Base-by-base conservation (phyloP, 2,113 vertebrate species). In the Butastur rufipennis region DNA sequence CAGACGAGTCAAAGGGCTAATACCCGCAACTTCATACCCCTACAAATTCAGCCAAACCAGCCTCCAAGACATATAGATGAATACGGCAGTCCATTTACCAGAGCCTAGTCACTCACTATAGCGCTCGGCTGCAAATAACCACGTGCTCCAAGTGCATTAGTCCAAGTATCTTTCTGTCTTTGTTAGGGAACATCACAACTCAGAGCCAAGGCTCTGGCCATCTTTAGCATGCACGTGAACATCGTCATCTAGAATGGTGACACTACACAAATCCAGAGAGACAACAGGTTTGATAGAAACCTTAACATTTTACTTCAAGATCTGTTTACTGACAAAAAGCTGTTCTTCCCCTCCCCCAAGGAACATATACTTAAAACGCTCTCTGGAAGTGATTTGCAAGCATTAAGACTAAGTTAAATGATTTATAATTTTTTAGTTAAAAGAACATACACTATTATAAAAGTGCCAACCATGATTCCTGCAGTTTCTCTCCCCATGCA, bases 81-180 rank as follows among this genome's bases (percentile, higher is more conserved):
- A 3, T 1, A 5, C 1, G 2, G 43, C 4, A 12, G 62, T 2
- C 25, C 47, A 1, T 11, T 29, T 1, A 7, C 17, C 20, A 3
- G 8, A 12, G 62, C 38, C 23, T 1, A 10, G 25, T 0, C 7
- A 21, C 26, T 8, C 0, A 1, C 14, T 5, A 1, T 1, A 2
- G 32, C 12, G 34, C 53, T 32, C 4, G 2, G 81, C 56, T 29
- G 38, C 27, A 7, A 7, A 6, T 2, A 15, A 10, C 16, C 2
- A 2, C 0, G 23, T 13, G 62, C 62, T n/a, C 59, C n/a, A 5
- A 7, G 47, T 2, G 11, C 67, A 58, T 16, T 0, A 16, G 36
- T 23, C 29, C 4, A 10, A 48, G 58, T 1, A 23, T 7, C 47
- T 4, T 20, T 15, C 27, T 2, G 15, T 3, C 40, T 26, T 13